Percentiles rank a stretch among this genome's conserved stretches.
These are phyloP conservation scores for Cheilosia scutellata DNA, from an alignment of 2,888 invertebrate genomes.

Conservation along the genomic window DNA sequence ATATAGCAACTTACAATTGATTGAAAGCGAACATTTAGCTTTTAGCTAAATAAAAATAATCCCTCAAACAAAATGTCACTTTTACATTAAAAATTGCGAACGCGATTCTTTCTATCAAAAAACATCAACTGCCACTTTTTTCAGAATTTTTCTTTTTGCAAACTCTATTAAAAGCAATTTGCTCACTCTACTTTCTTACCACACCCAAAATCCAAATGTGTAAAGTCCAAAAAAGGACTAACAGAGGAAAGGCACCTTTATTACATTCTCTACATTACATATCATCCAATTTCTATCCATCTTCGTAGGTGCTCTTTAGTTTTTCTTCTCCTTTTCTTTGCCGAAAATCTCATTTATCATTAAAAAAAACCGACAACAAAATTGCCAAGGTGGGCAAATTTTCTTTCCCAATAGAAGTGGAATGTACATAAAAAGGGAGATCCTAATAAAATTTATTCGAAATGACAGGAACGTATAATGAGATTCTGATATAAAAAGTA, in stretches of 20 bases:
- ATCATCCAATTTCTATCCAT: slow-evolving; percentile 42
- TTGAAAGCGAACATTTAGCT: too few species aligned
- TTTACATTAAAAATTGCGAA: background rate
- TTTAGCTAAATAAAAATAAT: too few species aligned
- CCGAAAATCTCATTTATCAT: slow-evolving; percentile 67
- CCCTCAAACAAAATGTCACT: background rate
- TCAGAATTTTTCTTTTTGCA: background rate
- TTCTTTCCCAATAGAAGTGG: slow-evolving; percentile 39
- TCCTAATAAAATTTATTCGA: slow-evolving; percentile 62
- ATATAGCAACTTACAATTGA: too few species aligned
- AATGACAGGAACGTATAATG: slow-evolving; percentile 61
- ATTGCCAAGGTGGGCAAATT: slow-evolving; percentile 66
- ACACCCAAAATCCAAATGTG: slow-evolving; percentile 60
- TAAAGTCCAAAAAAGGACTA: slow-evolving; percentile 11
- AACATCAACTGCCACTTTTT: background rate
- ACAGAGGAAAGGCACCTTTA: slow-evolving; percentile 32
- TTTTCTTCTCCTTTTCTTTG: slow-evolving; percentile 21
- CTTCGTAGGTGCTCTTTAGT: slow-evolving; percentile 25
- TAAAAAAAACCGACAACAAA: slow-evolving; percentile 59
- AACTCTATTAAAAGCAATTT: slow-evolving; percentile 17
- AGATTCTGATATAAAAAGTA: slow-evolving; percentile 53
- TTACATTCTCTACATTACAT: slow-evolving; percentile 56
- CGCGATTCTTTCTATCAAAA: background rate
- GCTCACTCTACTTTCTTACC: slow-evolving; percentile 11
- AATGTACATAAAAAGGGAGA: slow-evolving; percentile 31